Percentiles rank a stretch among this genome's conserved stretches.
Evolutionary conservation across 2,888 invertebrate genomes (phyloP).

Genomic region (Steinernema hermaphroditum): DNA sequence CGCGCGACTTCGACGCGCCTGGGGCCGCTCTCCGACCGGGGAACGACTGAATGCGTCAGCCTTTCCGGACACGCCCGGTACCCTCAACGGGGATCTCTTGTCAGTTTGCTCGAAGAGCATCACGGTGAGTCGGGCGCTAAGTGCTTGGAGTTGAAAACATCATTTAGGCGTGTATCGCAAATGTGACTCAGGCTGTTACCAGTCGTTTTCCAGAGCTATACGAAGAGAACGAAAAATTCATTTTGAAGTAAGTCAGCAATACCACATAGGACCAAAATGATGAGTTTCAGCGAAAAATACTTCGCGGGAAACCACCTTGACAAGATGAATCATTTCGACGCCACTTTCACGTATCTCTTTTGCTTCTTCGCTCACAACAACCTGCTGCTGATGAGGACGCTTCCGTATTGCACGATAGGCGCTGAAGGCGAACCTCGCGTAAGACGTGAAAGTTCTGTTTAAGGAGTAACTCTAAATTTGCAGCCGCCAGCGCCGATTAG

Average conservation of each 20-base stretch:
- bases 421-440: background rate
- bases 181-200: background rate
- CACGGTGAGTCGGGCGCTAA: background rate
- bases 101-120: background rate
- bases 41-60: background rate
- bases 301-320: background rate
- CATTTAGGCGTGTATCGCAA: background rate
- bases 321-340: background rate
- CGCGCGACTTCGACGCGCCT: background rate
- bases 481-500: background rate
- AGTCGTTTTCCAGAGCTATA: background rate
- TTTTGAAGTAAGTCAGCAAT: background rate
- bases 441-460: background rate
- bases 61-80: background rate
- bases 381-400: background rate
- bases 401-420: background rate
- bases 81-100: background rate
- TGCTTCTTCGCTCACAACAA: conserved; percentile 15
- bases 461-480: background rate
- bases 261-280: background rate
- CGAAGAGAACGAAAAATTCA: background rate
- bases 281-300: background rate
- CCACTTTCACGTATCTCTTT: background rate
- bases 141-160: background rate
- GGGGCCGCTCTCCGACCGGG: background rate